A percentile compares a stretch with the other conserved stretches of the same genome.
Evolutionary conservation across 92 coral and sea anemone species (phyloP).

Genomic region (Isaurus tuberculatus): DNA sequence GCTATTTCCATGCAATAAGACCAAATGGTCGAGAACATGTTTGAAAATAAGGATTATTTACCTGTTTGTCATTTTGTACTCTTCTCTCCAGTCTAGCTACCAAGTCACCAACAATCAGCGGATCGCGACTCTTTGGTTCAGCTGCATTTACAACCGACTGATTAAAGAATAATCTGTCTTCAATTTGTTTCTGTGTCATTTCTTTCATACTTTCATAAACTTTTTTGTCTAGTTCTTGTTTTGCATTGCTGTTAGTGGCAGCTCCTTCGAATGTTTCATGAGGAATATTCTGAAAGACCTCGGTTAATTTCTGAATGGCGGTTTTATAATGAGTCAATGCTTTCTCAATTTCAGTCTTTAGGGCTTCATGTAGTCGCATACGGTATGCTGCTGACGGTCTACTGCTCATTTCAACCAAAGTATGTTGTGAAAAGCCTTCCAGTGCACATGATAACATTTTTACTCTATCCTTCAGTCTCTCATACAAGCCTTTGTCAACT

Average conservation of each 20-base stretch:
- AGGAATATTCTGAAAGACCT: conserved; percentile 66
- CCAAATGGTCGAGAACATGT: neutral
- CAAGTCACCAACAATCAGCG: conserved; percentile 67
- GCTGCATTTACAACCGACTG: conserved; percentile 79
- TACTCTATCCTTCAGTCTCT: conserved; percentile 58
- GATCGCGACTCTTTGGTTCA: conserved; percentile 73
- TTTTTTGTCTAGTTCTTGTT: conserved; percentile 61
- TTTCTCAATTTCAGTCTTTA: conserved; percentile 73
- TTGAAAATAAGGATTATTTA: conserved; percentile 4
- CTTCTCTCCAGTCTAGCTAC: conserved; percentile 72
- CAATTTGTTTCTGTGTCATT: conserved; percentile 72
- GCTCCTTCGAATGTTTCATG: conserved; percentile 59
- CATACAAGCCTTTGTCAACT: conserved; percentile 64
- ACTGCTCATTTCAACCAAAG: conserved; percentile 72
- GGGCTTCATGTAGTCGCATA: conserved; percentile 79
- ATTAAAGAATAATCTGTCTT: conserved; percentile 79
- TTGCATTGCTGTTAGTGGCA: conserved; percentile 34
- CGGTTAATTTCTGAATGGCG: conserved; percentile 67
- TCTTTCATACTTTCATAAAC: conserved; percentile 62
- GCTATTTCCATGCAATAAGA: neutral
- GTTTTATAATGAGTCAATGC: conserved; percentile 68
- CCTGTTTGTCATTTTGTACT: conserved; percentile 88
- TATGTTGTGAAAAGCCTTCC: conserved; percentile 74
- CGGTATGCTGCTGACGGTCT: conserved; percentile 69
- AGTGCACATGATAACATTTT: conserved; percentile 64